These are phyloP conservation scores for Bergia puertoricense DNA, from an alignment of 92 coral and sea anemone genomes.

Conservation along the genomic window DNA sequence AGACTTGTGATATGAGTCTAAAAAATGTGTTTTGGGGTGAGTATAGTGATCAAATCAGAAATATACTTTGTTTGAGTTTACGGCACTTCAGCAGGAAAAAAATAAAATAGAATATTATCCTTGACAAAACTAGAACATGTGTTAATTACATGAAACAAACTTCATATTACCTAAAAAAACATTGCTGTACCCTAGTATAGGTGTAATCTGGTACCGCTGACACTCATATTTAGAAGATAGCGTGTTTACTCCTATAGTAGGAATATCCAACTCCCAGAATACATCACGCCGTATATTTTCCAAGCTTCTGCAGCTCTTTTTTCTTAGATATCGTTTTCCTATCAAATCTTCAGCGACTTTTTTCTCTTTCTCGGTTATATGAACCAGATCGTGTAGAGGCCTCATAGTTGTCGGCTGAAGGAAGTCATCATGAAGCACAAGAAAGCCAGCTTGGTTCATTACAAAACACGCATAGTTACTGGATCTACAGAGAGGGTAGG, in stretches of 20 bases:
- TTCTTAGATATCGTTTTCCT: slow-evolving; percentile 43
- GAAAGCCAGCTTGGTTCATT: slow-evolving; percentile 60
- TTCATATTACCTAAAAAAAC: slow-evolving; percentile 46
- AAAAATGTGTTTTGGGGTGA: no score
- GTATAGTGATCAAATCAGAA: no score
- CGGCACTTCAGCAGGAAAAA: no score
- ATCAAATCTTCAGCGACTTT: slow-evolving; percentile 57
- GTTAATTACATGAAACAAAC: no score
- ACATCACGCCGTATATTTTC: slow-evolving; percentile 46
- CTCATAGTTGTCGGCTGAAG: slow-evolving; percentile 43
- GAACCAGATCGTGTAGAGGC: slow-evolving; percentile 36
- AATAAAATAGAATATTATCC: no score
- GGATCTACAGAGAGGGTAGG: slow-evolving; percentile 47
- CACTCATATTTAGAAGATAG: slow-evolving; percentile 19
- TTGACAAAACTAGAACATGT: no score
- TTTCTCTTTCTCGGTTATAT: slow-evolving; percentile 63
- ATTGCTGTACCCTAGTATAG: slow-evolving; percentile 41
- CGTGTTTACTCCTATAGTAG: slow-evolving; percentile 40
- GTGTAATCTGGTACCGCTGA: slow-evolving; percentile 48
- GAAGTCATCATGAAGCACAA: slow-evolving; percentile 62
- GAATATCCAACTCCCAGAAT: slow-evolving; percentile 52
- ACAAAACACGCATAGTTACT: slow-evolving; percentile 56
- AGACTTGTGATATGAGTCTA: no score
- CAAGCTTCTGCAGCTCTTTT: slow-evolving; percentile 49
- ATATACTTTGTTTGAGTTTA: no score